Percentiles rank a stretch among this genome's conserved stretches.
These are phyloP conservation scores for Drosophila oshimai DNA, from an alignment of 1,140 invertebrate genomes.

Conservation along the genomic window DNA sequence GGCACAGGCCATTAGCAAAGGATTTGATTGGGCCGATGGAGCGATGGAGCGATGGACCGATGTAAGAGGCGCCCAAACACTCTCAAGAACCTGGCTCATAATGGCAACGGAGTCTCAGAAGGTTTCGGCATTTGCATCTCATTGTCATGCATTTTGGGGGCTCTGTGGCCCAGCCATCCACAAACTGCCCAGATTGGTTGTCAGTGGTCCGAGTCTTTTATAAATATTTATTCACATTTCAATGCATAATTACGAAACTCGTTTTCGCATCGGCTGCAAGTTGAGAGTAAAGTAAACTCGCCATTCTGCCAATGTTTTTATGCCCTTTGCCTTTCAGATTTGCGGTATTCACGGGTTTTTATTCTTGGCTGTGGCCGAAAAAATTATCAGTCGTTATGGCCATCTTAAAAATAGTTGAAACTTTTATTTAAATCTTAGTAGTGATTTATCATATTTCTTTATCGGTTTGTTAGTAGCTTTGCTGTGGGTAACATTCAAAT, in stretches of 20 bases:
- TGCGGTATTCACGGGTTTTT: neutral
- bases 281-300: constrained; percentile 34
- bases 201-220: constrained; percentile 25
- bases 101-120: neutral
- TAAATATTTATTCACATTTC: constrained; percentile 56
- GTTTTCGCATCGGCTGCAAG: constrained; percentile 14
- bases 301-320: constrained; percentile 32
- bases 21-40: constrained; percentile 28
- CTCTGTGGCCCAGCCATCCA: neutral
- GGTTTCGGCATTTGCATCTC: constrained; percentile 36
- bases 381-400: neutral
- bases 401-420: neutral
- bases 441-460: neutral
- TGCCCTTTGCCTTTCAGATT: constrained; percentile 1
- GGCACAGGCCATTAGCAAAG: constrained; percentile 51
- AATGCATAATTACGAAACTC: constrained; percentile 43
- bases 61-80: neutral
- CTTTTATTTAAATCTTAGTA: neutral
- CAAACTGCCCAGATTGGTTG: neutral
- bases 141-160: constrained; percentile 39
- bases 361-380: neutral
- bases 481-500: too few species aligned
- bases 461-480: too few species aligned
- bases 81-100: neutral
- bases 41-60: too few species aligned